Conservation (phyloP, 2,797 vertebrate species). For the Acipenser oxyrinchus region DNA sequence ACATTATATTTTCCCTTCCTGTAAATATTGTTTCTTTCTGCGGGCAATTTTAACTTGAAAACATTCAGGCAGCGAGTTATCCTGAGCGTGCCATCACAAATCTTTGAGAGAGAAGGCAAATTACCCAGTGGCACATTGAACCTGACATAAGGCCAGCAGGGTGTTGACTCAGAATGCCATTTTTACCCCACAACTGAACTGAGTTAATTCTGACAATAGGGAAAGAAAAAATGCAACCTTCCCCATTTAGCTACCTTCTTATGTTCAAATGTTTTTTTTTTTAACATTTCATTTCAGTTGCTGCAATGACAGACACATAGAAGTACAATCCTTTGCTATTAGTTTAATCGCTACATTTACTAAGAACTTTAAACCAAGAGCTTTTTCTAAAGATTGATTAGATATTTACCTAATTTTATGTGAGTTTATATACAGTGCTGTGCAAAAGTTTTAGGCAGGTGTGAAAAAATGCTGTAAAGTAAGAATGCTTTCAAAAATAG, state of each 20-base stretch:
- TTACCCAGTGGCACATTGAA: conserved; percentile 34
- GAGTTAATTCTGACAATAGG: conserved; percentile 9
- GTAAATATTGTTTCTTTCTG: conserved; percentile 9
- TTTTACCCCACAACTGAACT: conserved; percentile 30
- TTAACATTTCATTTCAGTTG: too few relatives aligned
- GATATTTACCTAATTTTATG: too few relatives aligned
- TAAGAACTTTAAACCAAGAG: too few relatives aligned
- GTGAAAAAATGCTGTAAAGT: too few relatives aligned
- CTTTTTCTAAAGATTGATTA: too few relatives aligned
- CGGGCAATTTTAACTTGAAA: conserved; percentile 27
- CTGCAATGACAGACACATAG: too few relatives aligned
- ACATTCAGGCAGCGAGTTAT: conserved; percentile 43
- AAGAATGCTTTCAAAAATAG: too few relatives aligned
- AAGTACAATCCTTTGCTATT: too few relatives aligned
- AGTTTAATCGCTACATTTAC: too few relatives aligned
- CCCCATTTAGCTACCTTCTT: conserved; percentile 23
- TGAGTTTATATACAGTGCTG: too few relatives aligned
- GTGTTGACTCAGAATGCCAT: conserved; percentile 38
- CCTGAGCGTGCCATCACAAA: conserved; percentile 49
- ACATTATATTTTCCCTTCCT: conserved; percentile 7
- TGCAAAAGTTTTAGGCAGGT: too few relatives aligned
- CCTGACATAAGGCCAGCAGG: conserved; percentile 22
- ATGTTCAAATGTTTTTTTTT: conserved; percentile 16
- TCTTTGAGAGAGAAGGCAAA: conserved; percentile 37
- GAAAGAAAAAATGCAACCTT: conserved; percentile 28